Base-by-base conservation (phyloP, 2,888 invertebrate genomes). In the Chrysina gloriosa region DNA sequence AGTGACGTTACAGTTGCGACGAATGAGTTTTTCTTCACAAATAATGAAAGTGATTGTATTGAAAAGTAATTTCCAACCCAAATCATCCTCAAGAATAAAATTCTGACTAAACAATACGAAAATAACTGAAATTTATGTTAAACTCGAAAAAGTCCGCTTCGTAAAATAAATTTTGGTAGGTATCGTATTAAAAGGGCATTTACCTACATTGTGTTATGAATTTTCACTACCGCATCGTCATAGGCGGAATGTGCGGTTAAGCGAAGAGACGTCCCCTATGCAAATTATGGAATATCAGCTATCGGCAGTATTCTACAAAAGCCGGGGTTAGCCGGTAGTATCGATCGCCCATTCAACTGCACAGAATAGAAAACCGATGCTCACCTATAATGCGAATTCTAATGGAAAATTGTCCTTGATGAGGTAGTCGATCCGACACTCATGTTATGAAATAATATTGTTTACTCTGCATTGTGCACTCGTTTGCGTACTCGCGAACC, bases 341-440 rank as follows among this genome's bases (percentile, higher is more conserved):
- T 50, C 50, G 50, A 50, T 50, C 50, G 58, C 14, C 25, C 58
- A 39, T 23, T 58, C 58, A 39, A 39, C 39, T 39, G 25, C 36
- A 39, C 39, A 3, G 25, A 42, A 42, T 58, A 39, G 58, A 58
- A 58, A 58, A 58, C 58, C 42, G 58, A 58, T 58, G 39, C 39
- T 39, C 58, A 25, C 39, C 58, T 36, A 25, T 58, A 58, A 39
- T 58, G 58, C 39, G 58, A 58, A 39, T 14, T 58, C 58, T 58
- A 58, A 58, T 58, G 58, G 58, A 58, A 58, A 58, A 58, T 52
- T 52, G 31, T 39, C 58, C 58, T 39, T 52, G 39, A 25, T 58
- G 39, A 39, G 19, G 31, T 31, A 39, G 58, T 25, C 16, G 58
- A 58, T 39, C 5, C 14, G 58, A 9, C 39, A 25, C 7, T 9